These are phyloP conservation scores for Brachypodius melanocephalos DNA, from an alignment of 2,113 vertebrate species.

Conservation along the genomic window DNA sequence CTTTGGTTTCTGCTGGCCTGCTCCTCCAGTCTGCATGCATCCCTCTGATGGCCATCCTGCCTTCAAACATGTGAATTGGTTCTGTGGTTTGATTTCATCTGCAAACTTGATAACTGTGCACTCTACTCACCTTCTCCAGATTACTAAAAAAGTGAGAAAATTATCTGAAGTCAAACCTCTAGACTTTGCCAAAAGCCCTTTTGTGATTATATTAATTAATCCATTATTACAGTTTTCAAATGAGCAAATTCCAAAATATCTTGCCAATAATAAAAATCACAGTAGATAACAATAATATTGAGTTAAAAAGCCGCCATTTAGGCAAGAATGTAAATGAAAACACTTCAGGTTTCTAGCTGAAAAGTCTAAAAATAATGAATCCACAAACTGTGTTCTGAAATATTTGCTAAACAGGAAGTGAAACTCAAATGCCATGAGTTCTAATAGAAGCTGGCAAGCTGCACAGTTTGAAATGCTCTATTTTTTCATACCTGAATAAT, in stretches of 20 bases:
- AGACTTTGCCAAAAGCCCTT: not conserved
- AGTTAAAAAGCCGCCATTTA: not conserved
- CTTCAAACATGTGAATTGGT: not conserved
- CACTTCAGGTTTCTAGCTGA: not conserved
- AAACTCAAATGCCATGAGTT: not conserved
- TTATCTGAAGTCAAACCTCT: not conserved
- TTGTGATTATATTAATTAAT: not conserved
- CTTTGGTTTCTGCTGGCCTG: rapidly evolving
- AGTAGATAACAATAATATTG: not conserved
- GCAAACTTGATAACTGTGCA: not conserved
- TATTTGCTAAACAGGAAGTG: not conserved
- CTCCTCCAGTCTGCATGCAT: not conserved
- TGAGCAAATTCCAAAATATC: not conserved
- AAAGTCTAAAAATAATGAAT: not conserved
- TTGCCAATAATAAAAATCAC: not conserved
- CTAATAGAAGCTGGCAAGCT: not conserved
- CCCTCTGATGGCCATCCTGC: not conserved
- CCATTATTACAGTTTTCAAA: not conserved
- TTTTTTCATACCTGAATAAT: not conserved
- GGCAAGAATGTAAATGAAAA: not conserved
- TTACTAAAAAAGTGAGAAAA: not conserved
- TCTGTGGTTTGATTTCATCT: not conserved
- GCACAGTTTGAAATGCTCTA: not conserved
- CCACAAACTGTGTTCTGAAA: not conserved
- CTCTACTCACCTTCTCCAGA: not conserved